Base-by-base conservation (phyloP, 2,888 invertebrate genomes). In the Rhamnusium bicolor region DNA sequence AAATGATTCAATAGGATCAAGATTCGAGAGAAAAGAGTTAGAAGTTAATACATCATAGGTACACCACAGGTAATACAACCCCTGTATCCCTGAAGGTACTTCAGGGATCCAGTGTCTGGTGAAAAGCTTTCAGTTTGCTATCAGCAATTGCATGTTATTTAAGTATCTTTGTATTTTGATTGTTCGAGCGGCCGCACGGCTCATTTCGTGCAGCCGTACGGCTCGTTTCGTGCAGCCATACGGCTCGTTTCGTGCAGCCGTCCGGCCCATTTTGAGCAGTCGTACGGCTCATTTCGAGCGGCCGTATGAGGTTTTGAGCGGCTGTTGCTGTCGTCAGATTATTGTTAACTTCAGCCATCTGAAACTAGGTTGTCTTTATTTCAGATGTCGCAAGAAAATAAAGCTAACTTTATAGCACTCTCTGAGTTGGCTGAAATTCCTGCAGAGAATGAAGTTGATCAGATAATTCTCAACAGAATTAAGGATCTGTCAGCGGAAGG, bases 391-490 rank as follows among this genome's bases (percentile, higher is more conserved):
- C 56, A 16, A 7, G 29, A 56, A 7, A 27, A 19, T 14, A 24
- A 8, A 29, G 12, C 16, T 1, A 8, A 24, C 16, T 27, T 18
- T 4, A 19, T 60, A n/a, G 10, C 18, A 10, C 40, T 60, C 19
- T 40, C 10, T 0, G 12, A 40, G n/a, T 40, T 40, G 40, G 40
- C 40, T 12, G 40, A 40, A 12, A n/a, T 40, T 3, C 60, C 60
- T 16, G 60, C 60, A 40, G 3, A 19, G 19, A 16, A 60, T 19
- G 60, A 60, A 6, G 12, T 8, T n/a, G 63, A 63, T 19, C 49
- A 63, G 19, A 63, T 16, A 14, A 21, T 68, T 16, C 14, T 68
- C n/a, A 19, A 56, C 10, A 68, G 60, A 27, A n/a, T 68, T 18
- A 68, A 68, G 21, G 21, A 19, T 16, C 6, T 58, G 14, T 47